These are phyloP conservation scores for Drosophila yooni DNA, from an alignment of 2,888 invertebrate genomes.

Conservation along the genomic window DNA sequence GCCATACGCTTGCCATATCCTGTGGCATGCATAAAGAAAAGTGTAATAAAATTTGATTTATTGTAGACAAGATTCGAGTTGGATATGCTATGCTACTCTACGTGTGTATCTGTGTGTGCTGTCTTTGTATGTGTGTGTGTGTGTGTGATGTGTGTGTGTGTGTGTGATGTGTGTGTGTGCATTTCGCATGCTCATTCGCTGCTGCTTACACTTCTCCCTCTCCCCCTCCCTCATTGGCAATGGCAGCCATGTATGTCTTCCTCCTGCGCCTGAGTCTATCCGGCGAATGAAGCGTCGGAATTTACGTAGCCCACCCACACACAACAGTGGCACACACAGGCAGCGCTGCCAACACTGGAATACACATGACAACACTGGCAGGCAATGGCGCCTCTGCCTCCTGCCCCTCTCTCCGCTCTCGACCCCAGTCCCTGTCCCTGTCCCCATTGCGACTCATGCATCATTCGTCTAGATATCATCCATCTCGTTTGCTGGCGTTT, in stretches of 20 bases:
- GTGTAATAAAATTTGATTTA: conserved; percentile 86
- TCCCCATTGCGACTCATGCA: conserved; percentile 80
- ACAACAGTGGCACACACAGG: conserved; percentile 8
- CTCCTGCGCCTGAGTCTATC: conserved; percentile 56
- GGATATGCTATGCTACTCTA: conserved; percentile 72
- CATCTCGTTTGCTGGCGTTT: conserved; percentile 77
- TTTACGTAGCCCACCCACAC: conserved; percentile 54
- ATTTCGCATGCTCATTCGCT: conserved; percentile 72
- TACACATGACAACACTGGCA: conserved; percentile 46
- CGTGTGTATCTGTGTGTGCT: conserved; percentile 36
- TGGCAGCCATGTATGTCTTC: conserved; percentile 63
- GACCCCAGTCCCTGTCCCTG: not conserved
- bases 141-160: too few species aligned
- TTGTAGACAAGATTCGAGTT: conserved; percentile 85
- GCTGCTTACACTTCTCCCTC: conserved; percentile 55
- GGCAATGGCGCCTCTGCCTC: conserved; percentile 33
- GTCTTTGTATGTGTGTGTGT: conserved; percentile 43
- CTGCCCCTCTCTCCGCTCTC: conserved; percentile 50
- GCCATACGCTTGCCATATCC: conserved; percentile 81
- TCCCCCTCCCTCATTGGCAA: conserved; percentile 22
- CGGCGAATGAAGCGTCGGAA: conserved; percentile 78
- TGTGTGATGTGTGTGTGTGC: conserved; percentile 61
- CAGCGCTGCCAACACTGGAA: conserved; percentile 24
- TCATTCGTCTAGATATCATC: conserved; percentile 83
- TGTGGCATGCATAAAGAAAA: conserved; percentile 85